Conservation (phyloP, 2,797 vertebrate species). For the Salarias fasciatus region DNA sequence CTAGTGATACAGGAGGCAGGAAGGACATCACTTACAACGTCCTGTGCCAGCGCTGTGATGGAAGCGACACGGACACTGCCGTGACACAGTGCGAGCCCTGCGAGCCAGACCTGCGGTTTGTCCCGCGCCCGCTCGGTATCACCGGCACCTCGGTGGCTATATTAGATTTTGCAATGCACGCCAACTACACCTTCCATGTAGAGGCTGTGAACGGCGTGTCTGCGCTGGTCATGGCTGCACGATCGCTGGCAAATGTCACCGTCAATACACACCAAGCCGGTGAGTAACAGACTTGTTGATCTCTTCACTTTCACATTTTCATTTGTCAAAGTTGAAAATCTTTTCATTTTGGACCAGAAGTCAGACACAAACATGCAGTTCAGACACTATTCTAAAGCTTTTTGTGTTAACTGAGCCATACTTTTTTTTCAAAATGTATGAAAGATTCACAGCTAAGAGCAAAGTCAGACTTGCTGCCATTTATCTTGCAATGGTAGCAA, state of each 20-base stretch:
- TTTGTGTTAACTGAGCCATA: no score
- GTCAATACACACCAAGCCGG: constrained; percentile 92
- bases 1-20: constrained; percentile 92
- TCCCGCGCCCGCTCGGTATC: constrained; percentile 90
- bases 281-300: constrained; percentile 76
- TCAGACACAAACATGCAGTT: no score
- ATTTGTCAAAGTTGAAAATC: neutral
- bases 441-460: no score
- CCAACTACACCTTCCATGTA: constrained; percentile 97
- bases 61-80: constrained; percentile 23
- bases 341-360: no score
- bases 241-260: constrained; percentile 90
- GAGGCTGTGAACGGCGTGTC: constrained; percentile 94
- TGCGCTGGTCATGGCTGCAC: constrained; percentile 86
- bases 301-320: neutral
- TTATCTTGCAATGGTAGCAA: no score
- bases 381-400: no score
- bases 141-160: constrained; percentile 91
- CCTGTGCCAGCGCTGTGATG: constrained; percentile 90
- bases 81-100: constrained; percentile 89
- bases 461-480: no score
- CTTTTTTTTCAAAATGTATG: no score
- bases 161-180: constrained; percentile 90
- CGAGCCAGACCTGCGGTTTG: constrained; percentile 90
- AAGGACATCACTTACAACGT: constrained; percentile 95